These are phyloP conservation scores for Trichosurus vulpecula DNA, from an alignment of 2,797 vertebrate genomes.

Conservation along the genomic window DNA sequence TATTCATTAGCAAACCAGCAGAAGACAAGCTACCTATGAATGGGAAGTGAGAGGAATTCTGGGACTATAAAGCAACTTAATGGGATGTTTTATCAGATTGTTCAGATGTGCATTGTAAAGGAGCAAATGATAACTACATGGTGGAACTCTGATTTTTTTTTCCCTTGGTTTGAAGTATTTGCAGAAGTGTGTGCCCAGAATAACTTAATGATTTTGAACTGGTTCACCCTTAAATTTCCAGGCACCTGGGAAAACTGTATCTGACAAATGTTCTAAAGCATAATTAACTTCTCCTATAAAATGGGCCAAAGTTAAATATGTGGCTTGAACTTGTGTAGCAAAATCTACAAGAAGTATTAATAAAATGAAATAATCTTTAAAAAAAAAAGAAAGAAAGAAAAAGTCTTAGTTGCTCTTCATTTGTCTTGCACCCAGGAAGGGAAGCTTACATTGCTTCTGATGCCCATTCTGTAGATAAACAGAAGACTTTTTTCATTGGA, in stretches of 20 bases:
- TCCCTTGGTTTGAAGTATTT: slow-evolving; percentile 13
- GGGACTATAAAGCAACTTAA: neutral
- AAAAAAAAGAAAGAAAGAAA: neutral
- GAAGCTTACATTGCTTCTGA: slow-evolving; percentile 40
- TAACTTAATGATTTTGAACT: slow-evolving; percentile 26
- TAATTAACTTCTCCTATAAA: slow-evolving; percentile 50
- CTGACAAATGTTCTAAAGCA: slow-evolving; percentile 30
- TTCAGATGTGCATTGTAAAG: neutral
- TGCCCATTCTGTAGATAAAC: slow-evolving; percentile 70
- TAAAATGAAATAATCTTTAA: slow-evolving; percentile 37
- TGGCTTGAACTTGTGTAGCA: slow-evolving; percentile 1
- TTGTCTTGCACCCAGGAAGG: slow-evolving; percentile 38
- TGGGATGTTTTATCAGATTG: neutral
- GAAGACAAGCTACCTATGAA: too few species aligned
- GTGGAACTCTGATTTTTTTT: neutral
- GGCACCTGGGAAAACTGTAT: slow-evolving; percentile 28
- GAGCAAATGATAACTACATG: neutral
- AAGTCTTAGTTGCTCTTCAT: neutral
- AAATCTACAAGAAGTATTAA: slow-evolving; percentile 31
- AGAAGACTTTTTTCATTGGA: slow-evolving; percentile 71
- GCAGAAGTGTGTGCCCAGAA: slow-evolving; percentile 4
- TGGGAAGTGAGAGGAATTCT: neutral
- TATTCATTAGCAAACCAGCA: neutral
- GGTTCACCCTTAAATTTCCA: slow-evolving; percentile 16
- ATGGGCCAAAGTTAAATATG: slow-evolving; percentile 25